Percentiles rank a stretch among this genome's conserved stretches.
phyloP scores from a whole-genome alignment of 1,140 invertebrate genomes.

The Artemia franciscana region DNA sequence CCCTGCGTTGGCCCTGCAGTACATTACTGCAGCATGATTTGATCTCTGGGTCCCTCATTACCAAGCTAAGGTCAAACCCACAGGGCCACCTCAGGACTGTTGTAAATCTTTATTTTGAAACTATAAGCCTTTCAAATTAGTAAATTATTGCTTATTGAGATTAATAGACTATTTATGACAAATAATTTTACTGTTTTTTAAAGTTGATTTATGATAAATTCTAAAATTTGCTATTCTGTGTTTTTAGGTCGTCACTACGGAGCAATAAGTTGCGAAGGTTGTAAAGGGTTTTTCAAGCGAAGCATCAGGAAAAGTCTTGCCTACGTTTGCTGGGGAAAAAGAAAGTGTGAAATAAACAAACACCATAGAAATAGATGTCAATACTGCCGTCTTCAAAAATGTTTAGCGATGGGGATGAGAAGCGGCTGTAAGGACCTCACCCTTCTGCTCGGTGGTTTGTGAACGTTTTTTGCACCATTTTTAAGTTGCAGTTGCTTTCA shows the following conservation, averaged over 20 bases:
- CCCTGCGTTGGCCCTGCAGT: too few species aligned
- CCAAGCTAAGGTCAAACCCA: too few species aligned
- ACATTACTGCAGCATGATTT: too few species aligned
- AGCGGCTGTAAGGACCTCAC: slow-evolving; percentile 71
- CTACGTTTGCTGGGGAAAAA: slow-evolving; percentile 78
- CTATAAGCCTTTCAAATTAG: too few species aligned
- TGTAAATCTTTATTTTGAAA: too few species aligned
- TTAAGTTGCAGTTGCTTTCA: not conserved
- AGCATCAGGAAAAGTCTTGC: slow-evolving; percentile 83
- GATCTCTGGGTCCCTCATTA: too few species aligned
- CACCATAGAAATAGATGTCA: slow-evolving; percentile 90
- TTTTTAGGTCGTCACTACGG: slow-evolving; percentile 65
- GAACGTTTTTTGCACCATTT: not conserved
- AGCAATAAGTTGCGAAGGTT: slow-evolving; percentile 77
- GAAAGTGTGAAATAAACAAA: slow-evolving; percentile 91
- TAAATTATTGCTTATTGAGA: too few species aligned
- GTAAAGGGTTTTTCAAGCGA: slow-evolving; percentile 77
- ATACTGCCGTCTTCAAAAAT: slow-evolving; percentile 91
- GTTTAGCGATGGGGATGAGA: slow-evolving; percentile 85
- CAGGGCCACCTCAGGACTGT: too few species aligned
- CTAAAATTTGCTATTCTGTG: too few species aligned
- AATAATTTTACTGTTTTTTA: too few species aligned
- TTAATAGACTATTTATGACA: too few species aligned
- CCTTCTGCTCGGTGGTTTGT: slow-evolving; percentile 1
- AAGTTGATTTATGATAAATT: too few species aligned